Base-by-base conservation (phyloP, 2,888 invertebrate species). In the Micoletzkya japonica region DNA sequence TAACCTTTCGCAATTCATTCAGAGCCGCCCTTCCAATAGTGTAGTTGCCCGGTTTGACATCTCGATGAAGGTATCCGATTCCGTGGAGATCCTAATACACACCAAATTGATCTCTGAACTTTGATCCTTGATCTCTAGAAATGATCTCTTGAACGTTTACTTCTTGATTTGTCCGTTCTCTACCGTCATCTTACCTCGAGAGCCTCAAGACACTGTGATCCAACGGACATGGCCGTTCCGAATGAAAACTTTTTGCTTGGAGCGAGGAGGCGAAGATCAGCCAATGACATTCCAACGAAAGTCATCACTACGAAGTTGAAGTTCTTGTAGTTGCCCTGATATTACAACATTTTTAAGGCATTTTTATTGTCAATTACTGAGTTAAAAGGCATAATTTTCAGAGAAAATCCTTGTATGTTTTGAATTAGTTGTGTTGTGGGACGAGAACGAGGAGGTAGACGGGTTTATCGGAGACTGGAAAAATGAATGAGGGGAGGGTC, bases 301-400 rank as follows among this genome's bases (percentile, higher is more conserved):
- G 79, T 78, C 80, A 81, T 81, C 28, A 81, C 78, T 30, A 79
- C 81, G 70, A 77, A 81, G 72, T 81, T 80, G 74, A 80, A 81
- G 70, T 74, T 73, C 30, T 44, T 37, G 54, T 54, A 66, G 54
- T 54, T 54, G 17, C 64, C 64, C 64, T 66, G 64, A n/a, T n/a
- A n/a, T n/a, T n/a, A n/a, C n/a, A n/a, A n/a, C n/a, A n/a, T n/a
- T n/a, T n/a, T n/a, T n/a, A n/a, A n/a, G n/a, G n/a, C n/a, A n/a
- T n/a, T n/a, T n/a, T n/a, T n/a, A n/a, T n/a, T n/a, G n/a, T n/a
- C n/a, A n/a, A n/a, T n/a, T n/a, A n/a, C n/a, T n/a, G n/a, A n/a
- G n/a, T n/a, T n/a, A n/a, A n/a, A n/a, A n/a, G n/a, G n/a, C n/a
- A n/a, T n/a, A n/a, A n/a, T n/a, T n/a, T n/a, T n/a, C n/a, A n/a